A percentile compares a stretch with the other conserved stretches of the same genome.
phyloP scores from a whole-genome alignment of 1,140 invertebrate genomes.

The Himalopsyche phryganea region DNA sequence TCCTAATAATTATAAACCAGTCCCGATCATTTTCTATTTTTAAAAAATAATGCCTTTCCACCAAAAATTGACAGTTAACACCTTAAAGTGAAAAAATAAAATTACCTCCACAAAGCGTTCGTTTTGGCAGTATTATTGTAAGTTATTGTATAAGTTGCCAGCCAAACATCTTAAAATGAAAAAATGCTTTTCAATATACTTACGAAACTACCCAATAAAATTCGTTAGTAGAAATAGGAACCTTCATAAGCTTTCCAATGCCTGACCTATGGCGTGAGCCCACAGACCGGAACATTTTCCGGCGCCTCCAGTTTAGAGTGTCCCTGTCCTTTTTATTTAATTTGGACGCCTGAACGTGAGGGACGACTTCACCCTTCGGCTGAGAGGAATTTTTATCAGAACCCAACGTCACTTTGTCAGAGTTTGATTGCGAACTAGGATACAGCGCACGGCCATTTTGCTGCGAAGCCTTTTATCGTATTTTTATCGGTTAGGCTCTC shows the following conservation, averaged over 20 bases:
- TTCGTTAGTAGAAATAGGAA: too few relatives aligned
- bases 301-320: slow-evolving; percentile 7
- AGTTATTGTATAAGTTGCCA: too few relatives aligned
- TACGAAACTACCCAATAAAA: too few relatives aligned
- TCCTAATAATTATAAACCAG: too few relatives aligned
- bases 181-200: too few relatives aligned
- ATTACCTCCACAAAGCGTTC: too few relatives aligned
- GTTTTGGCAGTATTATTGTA: too few relatives aligned
- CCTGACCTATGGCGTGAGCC: neutral
- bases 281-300: slow-evolving; percentile 1
- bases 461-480: slow-evolving; percentile 11
- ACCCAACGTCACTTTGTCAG: slow-evolving; percentile 11
- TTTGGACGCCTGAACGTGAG: slow-evolving; percentile 29
- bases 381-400: slow-evolving; percentile 30
- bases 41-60: too few relatives aligned
- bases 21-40: too few relatives aligned
- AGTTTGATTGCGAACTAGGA: slow-evolving; percentile 23
- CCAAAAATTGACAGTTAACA: too few relatives aligned
- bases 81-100: too few relatives aligned
- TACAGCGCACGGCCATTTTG: slow-evolving; percentile 3
- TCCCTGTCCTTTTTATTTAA: slow-evolving; percentile 28
- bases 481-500: slow-evolving; percentile 4
- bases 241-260: neutral
- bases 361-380: slow-evolving; percentile 22
- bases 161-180: too few relatives aligned